phyloP scores from a whole-genome alignment of 2,113 vertebrate species.

The Ancistrus triradiatus region DNA sequence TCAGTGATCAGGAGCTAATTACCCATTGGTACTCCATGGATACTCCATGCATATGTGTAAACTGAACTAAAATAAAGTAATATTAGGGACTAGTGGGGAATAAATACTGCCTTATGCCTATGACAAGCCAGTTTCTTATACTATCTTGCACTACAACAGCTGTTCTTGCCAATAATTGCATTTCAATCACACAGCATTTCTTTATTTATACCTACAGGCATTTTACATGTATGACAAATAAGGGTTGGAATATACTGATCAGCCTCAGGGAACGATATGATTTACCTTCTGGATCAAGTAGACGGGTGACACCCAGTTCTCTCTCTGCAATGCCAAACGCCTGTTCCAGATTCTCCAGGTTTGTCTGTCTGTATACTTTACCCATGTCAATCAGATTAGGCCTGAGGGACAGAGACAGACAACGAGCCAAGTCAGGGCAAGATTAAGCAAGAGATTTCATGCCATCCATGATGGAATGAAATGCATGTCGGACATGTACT shows the following conservation, averaged over 20 bases:
- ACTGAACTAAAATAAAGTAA: too few species aligned
- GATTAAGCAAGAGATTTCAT: neutral
- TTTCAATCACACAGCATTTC: too few species aligned
- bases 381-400: constrained; percentile 85
- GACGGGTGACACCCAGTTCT: constrained; percentile 85
- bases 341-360: constrained; percentile 91
- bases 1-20: too few species aligned
- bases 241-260: constrained; percentile 2
- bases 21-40: too few species aligned
- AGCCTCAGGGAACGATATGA: neutral
- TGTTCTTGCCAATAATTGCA: too few species aligned
- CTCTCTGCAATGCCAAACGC: constrained; percentile 87
- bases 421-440: constrained; percentile 5
- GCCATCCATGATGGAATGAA: constrained; percentile 9
- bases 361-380: constrained; percentile 82
- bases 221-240: neutral
- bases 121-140: too few species aligned
- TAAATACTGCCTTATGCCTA: too few species aligned
- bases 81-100: too few species aligned
- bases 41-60: too few species aligned
- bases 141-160: too few species aligned
- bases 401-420: constrained; percentile 56
- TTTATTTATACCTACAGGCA: constrained; percentile 16
- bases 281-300: constrained; percentile 90
- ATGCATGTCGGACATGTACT: neutral